Evolutionary conservation across 2,113 vertebrate species (phyloP), one percentile per base, ranked within the genome.

Genomic region (Paramormyrops kingsleyae): DNA sequence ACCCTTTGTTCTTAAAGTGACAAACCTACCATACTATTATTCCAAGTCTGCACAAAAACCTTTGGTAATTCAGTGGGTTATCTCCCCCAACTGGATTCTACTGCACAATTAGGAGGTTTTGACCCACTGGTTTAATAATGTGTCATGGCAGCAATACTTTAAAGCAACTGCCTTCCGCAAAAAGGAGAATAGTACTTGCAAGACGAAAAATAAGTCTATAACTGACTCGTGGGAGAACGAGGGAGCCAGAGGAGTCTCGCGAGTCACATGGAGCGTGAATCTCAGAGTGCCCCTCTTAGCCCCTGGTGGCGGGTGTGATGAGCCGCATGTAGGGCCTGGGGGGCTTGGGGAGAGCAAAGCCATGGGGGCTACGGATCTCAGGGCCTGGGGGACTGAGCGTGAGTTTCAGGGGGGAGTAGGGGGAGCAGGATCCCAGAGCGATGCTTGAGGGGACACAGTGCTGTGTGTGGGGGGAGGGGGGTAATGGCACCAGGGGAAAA

Each of bases 81-180:
- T 49, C 86, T 88, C 88, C 90, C 87, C 88, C 91, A 13, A 70
- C 62, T 31, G n/a, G 62, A 31, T 93, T 92, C 90, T 91, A 90
- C 89, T 92, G 94, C 91, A 91, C 94, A 95, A 95, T 95, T 94
- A 94, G 89, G 53, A 90, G 91, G 93, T 92, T 93, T 92, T 94
- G 94, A 95, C 94, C 93, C 50, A 42, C 56, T 91, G 92, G 90
- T 94, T 93, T 93, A 92, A 92, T 92, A 92, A 90, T 93, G 88
- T 93, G 93, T 93, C 93, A 91, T 19, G 44, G 88, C 91, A 87
- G 70, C 91, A 91, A 91, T 46, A 89, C 85, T 87, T 92, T 83
- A 80, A 44, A 66, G 74, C 88, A 90, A 70, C 66, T 70, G 90
- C 66, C 88, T 89, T 52, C 86, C 70, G 39, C 46, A 44, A 91